These are phyloP conservation scores for Peromyscus aztecus DNA, from an alignment of 2,797 vertebrate species.

Conservation along the genomic window DNA sequence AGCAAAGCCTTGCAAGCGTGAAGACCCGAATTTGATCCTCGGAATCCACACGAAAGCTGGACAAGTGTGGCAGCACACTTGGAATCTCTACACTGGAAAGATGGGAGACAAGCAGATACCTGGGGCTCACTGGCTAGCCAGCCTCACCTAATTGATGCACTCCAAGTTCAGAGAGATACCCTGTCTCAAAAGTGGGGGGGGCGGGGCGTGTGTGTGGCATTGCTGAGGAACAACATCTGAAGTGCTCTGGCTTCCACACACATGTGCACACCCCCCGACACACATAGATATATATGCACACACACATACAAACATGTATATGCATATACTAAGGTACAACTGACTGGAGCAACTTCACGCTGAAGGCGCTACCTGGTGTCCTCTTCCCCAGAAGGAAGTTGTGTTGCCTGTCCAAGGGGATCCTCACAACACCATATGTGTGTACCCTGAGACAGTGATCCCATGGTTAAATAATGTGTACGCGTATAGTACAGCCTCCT, in stretches of 20 bases:
- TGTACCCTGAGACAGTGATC: neutral
- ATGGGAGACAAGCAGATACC: neutral
- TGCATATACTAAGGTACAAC: neutral
- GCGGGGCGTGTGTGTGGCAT: accelerated
- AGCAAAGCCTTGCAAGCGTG: neutral
- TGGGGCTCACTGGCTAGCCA: neutral
- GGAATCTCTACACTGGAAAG: neutral
- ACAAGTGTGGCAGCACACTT: neutral
- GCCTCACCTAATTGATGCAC: neutral
- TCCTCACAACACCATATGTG: neutral
- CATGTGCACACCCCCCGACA: neutral
- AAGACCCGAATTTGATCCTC: neutral
- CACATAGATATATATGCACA: neutral
- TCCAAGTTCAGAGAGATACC: neutral
- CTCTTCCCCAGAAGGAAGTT: neutral
- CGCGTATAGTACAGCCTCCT: neutral
- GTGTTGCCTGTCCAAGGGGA: neutral
- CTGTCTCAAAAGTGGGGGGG: neutral
- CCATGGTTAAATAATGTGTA: neutral
- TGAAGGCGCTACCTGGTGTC: neutral
- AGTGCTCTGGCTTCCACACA: neutral
- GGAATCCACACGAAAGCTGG: neutral
- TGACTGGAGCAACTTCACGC: neutral
- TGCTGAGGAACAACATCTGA: neutral
- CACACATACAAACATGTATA: neutral